Evolutionary conservation across 2,797 vertebrate genomes (phyloP).

Genomic region (Manis crassicaudata): DNA sequence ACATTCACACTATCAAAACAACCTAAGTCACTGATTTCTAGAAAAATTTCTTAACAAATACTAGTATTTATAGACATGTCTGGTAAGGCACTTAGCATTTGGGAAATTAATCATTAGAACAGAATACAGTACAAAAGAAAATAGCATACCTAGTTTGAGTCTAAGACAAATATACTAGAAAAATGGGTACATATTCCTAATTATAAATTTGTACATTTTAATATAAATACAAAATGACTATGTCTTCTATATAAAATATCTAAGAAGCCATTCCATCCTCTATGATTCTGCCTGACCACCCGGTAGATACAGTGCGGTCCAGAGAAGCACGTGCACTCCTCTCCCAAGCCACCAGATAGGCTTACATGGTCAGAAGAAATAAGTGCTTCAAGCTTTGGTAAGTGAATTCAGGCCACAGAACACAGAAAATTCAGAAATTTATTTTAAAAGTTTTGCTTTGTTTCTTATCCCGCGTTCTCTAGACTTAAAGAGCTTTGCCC

Average conservation of each 20-base stretch:
- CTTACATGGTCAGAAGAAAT: neutral
- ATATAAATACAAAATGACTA: neutral
- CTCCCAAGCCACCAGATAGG: neutral
- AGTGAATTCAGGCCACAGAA: neutral
- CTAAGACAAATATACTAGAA: neutral
- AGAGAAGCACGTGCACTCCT: neutral
- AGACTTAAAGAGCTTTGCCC: neutral
- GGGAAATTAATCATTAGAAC: neutral
- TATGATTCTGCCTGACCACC: neutral
- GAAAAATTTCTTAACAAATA: neutral
- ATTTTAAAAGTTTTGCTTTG: neutral
- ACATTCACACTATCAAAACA: neutral
- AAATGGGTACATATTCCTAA: neutral
- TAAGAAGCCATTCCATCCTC: neutral
- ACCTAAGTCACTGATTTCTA: neutral
- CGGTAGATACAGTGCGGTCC: neutral
- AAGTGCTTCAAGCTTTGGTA: neutral
- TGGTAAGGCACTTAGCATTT: neutral
- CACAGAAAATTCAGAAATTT: neutral
- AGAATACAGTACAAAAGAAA: neutral
- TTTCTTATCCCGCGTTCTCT: neutral
- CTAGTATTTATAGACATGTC: neutral
- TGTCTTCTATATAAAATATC: too few species aligned
- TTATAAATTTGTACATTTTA: neutral
- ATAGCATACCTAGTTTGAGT: neutral